Base-by-base conservation (phyloP, 2,888 invertebrate species). In the Coenonympha glycerion region DNA sequence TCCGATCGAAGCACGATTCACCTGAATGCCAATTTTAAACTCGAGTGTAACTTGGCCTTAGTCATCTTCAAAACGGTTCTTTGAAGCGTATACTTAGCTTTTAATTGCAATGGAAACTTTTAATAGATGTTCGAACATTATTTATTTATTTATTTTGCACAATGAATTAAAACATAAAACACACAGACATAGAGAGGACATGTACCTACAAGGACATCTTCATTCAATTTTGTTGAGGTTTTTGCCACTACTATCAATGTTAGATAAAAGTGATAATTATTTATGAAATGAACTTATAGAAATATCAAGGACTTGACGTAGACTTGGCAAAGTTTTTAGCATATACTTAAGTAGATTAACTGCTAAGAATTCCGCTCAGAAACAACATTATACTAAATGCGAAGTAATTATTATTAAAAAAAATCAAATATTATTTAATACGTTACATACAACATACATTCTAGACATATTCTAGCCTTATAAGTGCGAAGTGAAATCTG, bases 1-100 rank as follows among this genome's bases (percentile, higher is more conserved):
- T 60, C 57, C 57, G 57, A 58, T 61, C 51, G 53, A 58, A 55
- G 42, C 61, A 58, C 57, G 60, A 61, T 51, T 56, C 54, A 49
- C 33, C 48, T 56, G 59, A 53, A 61, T 56, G 61, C 60, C 60
- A 62, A 59, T 62, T 49, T 30, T 44, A 34, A 52, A 56, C 41
- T 58, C 56, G 59, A 62, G 58, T 58, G 41, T 47, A 37, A 54
- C 45, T 53, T 55, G 59, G 54, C 60, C 60, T 61, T 52, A 55
- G 56, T 61, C 62, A 57, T 59, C 49, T 52, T 39, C 37, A 47
- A 47, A 55, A 50, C 55, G 53, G 50, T 53, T 52, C 47, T 55
- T 55, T 45, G 16, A 21, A 49, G 39, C 28, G 3, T 47, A 40
- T 47, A 49, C 28, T 42, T 45, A 22, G 52, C 45, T 42, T 31